Percentiles rank a stretch among this genome's conserved stretches.
These are phyloP conservation scores for Oncorhynchus gorbuscha DNA, from an alignment of 2,113 vertebrate genomes.

Conservation along the genomic window DNA sequence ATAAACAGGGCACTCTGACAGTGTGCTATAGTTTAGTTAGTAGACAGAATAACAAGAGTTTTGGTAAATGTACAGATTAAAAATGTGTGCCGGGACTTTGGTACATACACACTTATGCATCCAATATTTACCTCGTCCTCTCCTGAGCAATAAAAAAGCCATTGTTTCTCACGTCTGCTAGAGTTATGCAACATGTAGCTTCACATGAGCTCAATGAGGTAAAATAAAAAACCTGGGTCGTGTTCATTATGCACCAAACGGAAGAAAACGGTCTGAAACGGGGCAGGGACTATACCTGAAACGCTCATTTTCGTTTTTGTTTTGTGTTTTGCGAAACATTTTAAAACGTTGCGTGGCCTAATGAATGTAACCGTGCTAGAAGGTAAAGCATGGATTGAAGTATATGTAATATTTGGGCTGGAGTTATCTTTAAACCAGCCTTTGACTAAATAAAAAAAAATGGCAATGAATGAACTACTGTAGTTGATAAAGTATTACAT, in stretches of 20 bases:
- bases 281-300: too few species aligned
- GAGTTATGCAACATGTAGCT: background rate
- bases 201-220: background rate
- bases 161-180: background rate
- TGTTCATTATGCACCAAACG: too few species aligned
- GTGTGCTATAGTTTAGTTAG: background rate
- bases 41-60: background rate
- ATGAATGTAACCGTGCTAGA: background rate
- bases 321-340: too few species aligned
- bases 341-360: too few species aligned
- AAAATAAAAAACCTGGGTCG: too few species aligned
- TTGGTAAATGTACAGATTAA: background rate
- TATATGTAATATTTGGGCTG: background rate
- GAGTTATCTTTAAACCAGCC: background rate
- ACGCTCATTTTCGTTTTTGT: too few species aligned
- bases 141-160: conserved; percentile 5
- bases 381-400: background rate
- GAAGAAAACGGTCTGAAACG: too few species aligned
- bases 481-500: background rate
- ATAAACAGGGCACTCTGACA: background rate
- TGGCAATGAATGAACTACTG: background rate
- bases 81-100: background rate
- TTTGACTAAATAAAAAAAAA: background rate
- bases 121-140: conserved; percentile 2
- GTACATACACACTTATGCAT: background rate